A percentile compares a stretch with the other conserved stretches of the same genome.
Conservation (phyloP, 2,113 vertebrate genomes). For the Phyllostomus hastatus region DNA sequence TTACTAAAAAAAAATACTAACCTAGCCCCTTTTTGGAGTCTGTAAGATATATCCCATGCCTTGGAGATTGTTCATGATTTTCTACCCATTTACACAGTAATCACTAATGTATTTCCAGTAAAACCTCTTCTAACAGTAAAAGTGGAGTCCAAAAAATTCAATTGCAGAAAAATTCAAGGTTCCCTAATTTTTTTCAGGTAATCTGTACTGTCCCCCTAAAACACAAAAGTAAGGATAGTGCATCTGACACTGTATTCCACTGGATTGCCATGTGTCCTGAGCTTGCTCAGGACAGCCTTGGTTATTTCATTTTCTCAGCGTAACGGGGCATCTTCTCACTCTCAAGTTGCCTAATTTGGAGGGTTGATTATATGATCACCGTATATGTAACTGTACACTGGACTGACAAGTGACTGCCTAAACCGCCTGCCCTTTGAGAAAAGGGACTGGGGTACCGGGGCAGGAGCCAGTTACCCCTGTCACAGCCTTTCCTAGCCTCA, state of each 20-base stretch:
- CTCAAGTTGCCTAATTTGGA: neutral
- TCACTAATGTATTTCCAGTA: neutral
- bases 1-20: constrained; percentile 2
- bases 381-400: neutral
- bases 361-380: neutral
- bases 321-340: neutral
- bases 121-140: neutral
- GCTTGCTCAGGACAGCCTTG: neutral
- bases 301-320: neutral
- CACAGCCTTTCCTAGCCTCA: neutral
- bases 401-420: neutral
- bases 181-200: neutral
- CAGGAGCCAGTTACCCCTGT: neutral
- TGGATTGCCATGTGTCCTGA: neutral
- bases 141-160: neutral
- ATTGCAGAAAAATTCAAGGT: neutral
- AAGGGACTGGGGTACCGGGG: neutral
- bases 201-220: neutral
- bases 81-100: neutral
- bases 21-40: neutral
- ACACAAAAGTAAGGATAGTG: neutral
- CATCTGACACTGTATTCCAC: neutral
- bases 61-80: constrained; percentile 38
- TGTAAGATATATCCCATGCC: neutral
- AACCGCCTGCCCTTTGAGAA: neutral